Evolutionary conservation across 2,888 invertebrate species (phyloP), one percentile per base, ranked within the genome.

Genomic region (Neria commutata): DNA sequence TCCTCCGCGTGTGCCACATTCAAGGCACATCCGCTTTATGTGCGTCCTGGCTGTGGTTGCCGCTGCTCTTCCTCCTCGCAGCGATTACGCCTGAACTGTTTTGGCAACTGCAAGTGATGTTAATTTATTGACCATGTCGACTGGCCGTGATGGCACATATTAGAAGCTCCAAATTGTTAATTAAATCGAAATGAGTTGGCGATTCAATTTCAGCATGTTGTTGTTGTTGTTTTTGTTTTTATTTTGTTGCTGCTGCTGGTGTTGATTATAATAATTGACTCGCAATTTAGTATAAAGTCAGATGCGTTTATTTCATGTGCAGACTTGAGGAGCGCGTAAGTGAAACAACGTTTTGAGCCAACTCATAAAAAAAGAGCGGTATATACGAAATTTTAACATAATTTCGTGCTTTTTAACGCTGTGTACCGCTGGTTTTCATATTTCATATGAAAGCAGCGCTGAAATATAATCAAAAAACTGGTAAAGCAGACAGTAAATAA

Each of bases 121-220:
- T 60, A 60, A 65, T 62, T 65, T 63, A 65, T 63, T 56, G 58
- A 47, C 60, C 56, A 50, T 54, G 56, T 62, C n/a, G 47, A 63
- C 54, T 62, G 60, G 47, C 58, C 60, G 47, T 58, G 60, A 63
- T 62, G 51, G 52, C 42, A 48, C 51, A 53, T 48, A 58, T 63
- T 63, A 50, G 56, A 60, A 34, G 49, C 16, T 17, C 56, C 23
- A 23, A 37, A 37, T 46, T 46, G 46, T 46, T 46, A 23, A 46
- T 46, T 46, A 19, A 46, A 46, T 46, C n/a, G 24, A 46, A 46
- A 23, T 46, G 46, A 46, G 46, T 21, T 24, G 46, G 24, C 46
- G 46, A 46, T 46, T 46, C 19, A 46, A 19, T 17, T 11, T 8
- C n/a, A 4, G 16, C 37, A 14, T 8, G n/a, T n/a, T 37, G 14